Conservation (phyloP, 1,140 invertebrate species). For the Aleiodes sp. region DNA sequence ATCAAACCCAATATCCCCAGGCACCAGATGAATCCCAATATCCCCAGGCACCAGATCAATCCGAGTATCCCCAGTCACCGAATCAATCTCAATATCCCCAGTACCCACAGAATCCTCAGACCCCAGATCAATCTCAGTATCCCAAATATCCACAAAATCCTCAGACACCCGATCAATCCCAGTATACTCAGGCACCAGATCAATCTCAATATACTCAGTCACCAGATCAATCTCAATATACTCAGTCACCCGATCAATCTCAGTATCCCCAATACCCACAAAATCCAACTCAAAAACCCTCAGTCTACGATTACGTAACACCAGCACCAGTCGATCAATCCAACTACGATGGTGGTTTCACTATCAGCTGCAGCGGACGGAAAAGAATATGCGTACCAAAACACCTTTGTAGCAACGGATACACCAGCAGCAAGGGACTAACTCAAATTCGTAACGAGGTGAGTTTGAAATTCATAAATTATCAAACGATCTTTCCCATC, state of each 20-base stretch:
- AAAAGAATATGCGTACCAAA: conserved; percentile 69
- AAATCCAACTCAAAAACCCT: too few relatives aligned
- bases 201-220: background rate
- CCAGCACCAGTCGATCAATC: background rate
- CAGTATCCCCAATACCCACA: too few relatives aligned
- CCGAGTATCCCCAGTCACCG: background rate
- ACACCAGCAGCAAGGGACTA: conserved; percentile 62
- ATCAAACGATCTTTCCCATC: background rate
- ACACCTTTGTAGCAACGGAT: conserved; percentile 68
- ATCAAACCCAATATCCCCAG: too few relatives aligned
- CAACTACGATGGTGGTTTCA: conserved; percentile 34
- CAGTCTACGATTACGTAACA: too few relatives aligned
- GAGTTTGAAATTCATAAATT: conserved; percentile 42
- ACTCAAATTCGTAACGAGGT: conserved; percentile 62
- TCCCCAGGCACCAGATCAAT: too few relatives aligned
- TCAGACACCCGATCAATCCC: background rate
- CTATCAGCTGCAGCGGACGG: conserved; percentile 61
- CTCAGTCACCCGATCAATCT: background rate
- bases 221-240: background rate
- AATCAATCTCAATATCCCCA: background rate
- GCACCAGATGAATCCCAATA: too few relatives aligned
- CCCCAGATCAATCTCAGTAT: background rate
- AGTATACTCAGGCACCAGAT: background rate
- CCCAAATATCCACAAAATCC: background rate
- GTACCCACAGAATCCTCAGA: background rate